Conservation (phyloP, 2,113 vertebrate species). For the Tetrao urogallus region DNA sequence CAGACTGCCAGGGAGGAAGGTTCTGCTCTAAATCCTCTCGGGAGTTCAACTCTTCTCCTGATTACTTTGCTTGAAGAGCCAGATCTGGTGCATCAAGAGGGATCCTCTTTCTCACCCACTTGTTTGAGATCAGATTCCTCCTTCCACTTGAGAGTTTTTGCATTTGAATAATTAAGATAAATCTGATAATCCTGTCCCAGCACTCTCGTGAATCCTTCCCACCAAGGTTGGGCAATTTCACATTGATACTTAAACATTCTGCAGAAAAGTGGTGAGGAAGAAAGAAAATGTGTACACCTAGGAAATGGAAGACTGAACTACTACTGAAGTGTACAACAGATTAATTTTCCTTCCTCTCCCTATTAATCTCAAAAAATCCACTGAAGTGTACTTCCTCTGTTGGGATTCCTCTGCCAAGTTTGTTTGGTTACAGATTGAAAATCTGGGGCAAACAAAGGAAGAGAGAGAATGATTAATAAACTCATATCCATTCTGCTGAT, state of each 20-base stretch:
- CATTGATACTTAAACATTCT: not conserved
- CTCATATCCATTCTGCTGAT: not conserved
- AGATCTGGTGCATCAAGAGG: not conserved
- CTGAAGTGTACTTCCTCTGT: too few relatives aligned
- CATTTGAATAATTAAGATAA: not conserved
- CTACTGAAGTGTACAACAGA: not conserved
- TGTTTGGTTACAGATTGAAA: not conserved
- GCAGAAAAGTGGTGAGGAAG: not conserved
- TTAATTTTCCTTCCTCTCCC: not conserved
- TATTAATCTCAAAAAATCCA: not conserved
- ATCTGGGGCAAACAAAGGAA: not conserved
- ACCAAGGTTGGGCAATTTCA: not conserved
- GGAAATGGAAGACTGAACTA: not conserved
- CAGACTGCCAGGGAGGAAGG: not conserved
- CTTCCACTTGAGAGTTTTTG: not conserved
- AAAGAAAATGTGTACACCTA: not conserved
- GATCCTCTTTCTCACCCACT: not conserved
- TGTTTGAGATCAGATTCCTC: not conserved
- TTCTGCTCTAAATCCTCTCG: not conserved
- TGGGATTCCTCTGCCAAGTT: not conserved
- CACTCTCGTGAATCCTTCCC: not conserved
- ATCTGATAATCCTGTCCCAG: not conserved
- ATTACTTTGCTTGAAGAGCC: too few relatives aligned
- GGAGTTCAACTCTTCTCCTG: not conserved
- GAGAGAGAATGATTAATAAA: not conserved